A percentile compares a stretch with the other conserved stretches of the same genome.
Evolutionary conservation across 2,797 vertebrate species (phyloP).

Genomic region (Pipistrellus kuhlii): DNA sequence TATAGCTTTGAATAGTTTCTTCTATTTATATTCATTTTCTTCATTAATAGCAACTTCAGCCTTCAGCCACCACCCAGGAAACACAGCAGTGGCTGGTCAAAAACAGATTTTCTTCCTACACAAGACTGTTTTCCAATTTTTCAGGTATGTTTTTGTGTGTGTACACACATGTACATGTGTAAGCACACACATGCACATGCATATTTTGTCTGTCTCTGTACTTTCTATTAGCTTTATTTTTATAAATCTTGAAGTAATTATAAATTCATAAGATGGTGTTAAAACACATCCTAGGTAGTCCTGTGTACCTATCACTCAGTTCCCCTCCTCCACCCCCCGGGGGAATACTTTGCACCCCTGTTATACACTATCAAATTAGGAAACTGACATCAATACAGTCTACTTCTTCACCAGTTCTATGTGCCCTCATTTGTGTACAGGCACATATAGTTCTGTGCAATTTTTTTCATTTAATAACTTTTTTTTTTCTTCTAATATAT

Average conservation of each 20-base stretch:
- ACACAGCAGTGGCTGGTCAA: slow-evolving; percentile 95
- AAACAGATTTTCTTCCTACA: slow-evolving; percentile 94
- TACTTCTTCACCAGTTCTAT: background rate
- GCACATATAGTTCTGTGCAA: fast-evolving
- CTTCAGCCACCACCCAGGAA: slow-evolving; percentile 95
- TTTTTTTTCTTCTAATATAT: too few species aligned
- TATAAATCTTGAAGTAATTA: background rate
- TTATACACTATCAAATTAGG: background rate
- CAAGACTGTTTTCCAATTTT: slow-evolving; percentile 96
- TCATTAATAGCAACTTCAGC: slow-evolving; percentile 92
- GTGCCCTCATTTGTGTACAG: background rate
- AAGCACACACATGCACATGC: too few species aligned
- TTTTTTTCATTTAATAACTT: background rate
- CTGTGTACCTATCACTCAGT: fast-evolving
- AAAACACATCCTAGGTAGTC: background rate
- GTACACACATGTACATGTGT: fast-evolving
- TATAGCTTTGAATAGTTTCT: slow-evolving; percentile 1
- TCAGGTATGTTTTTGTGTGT: slow-evolving; percentile 88
- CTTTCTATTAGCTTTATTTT: slow-evolving; percentile 18
- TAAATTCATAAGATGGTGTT: background rate
- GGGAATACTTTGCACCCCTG: background rate
- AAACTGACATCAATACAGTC: background rate
- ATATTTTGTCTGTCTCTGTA: background rate
- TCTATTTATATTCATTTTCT: slow-evolving; percentile 9
- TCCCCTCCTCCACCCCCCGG: too few species aligned